Percentiles rank a stretch among this genome's conserved stretches.
Evolutionary conservation across 2,888 invertebrate species (phyloP).

Genomic region (Julus scanicus): DNA sequence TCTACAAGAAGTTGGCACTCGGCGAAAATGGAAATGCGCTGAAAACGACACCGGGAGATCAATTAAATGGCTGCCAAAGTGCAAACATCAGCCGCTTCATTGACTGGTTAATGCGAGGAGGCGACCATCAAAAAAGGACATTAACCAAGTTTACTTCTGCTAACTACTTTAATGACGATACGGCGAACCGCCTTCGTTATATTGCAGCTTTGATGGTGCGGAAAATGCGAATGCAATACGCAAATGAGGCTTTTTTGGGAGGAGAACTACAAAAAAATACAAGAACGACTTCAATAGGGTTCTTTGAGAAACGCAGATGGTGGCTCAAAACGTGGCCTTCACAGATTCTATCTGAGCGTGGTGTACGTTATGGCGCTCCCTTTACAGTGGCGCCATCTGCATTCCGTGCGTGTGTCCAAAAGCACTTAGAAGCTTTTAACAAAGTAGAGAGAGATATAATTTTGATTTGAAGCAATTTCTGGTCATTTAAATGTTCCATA

Average conservation of each 20-base stretch:
- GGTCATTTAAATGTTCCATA: too few species aligned
- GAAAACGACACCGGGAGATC: constrained; percentile 19
- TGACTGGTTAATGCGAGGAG: constrained; percentile 13
- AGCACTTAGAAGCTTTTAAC: too few species aligned
- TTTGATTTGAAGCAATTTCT: too few species aligned
- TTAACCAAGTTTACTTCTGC: constrained; percentile 30
- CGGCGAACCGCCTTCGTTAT: neutral
- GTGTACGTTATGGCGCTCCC: too few species aligned
- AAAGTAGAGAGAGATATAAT: too few species aligned
- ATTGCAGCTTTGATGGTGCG: neutral
- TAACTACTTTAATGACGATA: constrained; percentile 11
- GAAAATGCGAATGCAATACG: neutral
- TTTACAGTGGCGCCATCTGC: too few species aligned
- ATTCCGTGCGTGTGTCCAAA: too few species aligned
- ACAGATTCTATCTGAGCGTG: too few species aligned
- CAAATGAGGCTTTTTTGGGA: neutral
- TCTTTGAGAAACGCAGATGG: too few species aligned
- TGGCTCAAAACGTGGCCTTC: too few species aligned
- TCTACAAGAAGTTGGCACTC: neutral
- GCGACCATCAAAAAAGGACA: constrained; percentile 38
- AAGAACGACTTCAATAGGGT: too few species aligned
- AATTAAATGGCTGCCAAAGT: constrained; percentile 1
- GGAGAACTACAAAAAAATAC: too few species aligned
- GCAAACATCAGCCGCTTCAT: constrained; percentile 46
- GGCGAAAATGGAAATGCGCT: neutral